Evolutionary conservation across 2,888 invertebrate species (phyloP).

Genomic region (Drosophila neoperkinsi): DNA sequence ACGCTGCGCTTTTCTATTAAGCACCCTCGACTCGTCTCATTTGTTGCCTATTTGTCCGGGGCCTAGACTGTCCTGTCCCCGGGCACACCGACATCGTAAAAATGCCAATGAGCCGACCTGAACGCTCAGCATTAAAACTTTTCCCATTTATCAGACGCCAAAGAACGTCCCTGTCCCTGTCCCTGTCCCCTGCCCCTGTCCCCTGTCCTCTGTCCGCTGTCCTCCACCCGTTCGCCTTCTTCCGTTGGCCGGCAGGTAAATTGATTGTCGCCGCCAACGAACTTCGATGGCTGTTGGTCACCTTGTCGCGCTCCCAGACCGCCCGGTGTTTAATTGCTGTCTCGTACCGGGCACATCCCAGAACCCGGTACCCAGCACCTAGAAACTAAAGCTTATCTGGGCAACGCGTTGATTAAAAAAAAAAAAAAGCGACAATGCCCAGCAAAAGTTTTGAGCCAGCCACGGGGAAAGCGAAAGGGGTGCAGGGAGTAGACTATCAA

Average conservation of each 20-base stretch:
- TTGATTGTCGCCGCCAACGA: conserved; percentile 72
- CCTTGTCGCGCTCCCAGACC: conserved; percentile 59
- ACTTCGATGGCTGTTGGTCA: conserved; percentile 72
- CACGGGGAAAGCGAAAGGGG: not conserved
- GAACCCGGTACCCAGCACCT: not conserved
- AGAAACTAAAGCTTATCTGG: not conserved
- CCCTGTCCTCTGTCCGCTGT: not conserved
- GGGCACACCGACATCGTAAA: conserved; percentile 64
- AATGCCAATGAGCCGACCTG: conserved; percentile 77
- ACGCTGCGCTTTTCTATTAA: conserved; percentile 76
- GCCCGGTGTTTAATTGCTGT: conserved; percentile 69
- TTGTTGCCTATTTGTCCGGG: conserved; percentile 73
- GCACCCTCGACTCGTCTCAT: conserved; percentile 72
- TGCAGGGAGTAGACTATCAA: not conserved
- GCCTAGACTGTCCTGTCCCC: conserved; percentile 25
- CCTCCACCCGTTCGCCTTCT: not conserved
- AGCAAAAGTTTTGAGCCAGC: conserved; percentile 65
- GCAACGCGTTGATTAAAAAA: conserved; percentile 50
- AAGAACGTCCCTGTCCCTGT: conserved; percentile 12
- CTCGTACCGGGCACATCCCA: conserved; percentile 23
- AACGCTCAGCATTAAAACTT: conserved; percentile 74
- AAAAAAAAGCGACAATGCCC: conserved; percentile 50
- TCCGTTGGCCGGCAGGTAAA: conserved; percentile 63
- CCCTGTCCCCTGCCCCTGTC: not conserved
- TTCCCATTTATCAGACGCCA: conserved; percentile 74